Conservation (phyloP, 1,140 invertebrate genomes). For the Sitophilus oryzae region DNA sequence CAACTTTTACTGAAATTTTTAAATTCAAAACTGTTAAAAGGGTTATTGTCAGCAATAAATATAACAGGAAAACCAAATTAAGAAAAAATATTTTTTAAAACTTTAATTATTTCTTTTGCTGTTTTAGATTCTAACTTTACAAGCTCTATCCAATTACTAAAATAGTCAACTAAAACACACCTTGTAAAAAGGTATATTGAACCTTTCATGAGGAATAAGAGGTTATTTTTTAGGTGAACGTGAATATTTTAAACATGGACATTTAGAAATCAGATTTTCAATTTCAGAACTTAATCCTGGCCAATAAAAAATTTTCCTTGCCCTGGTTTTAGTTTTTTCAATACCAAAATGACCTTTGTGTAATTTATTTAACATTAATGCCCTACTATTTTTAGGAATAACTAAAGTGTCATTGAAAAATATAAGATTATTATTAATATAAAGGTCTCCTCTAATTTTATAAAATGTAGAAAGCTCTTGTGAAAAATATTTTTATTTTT, state of each 20-base stretch:
- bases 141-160: constrained; percentile 36
- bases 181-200: constrained; percentile 31
- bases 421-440: too few relatives aligned
- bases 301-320: too few relatives aligned
- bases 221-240: constrained; percentile 11
- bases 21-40: constrained; percentile 32
- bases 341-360: too few relatives aligned
- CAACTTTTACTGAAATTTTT: constrained; percentile 38
- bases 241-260: constrained; percentile 10
- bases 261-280: too few relatives aligned
- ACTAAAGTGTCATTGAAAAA: too few relatives aligned
- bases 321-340: too few relatives aligned
- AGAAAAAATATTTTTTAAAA: constrained; percentile 30
- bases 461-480: too few relatives aligned
- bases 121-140: constrained; percentile 16
- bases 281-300: too few relatives aligned
- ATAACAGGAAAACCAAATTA: constrained; percentile 36
- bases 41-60: constrained; percentile 40
- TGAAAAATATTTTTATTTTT: too few relatives aligned
- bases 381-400: too few relatives aligned
- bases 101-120: constrained; percentile 22
- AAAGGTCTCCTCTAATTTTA: too few relatives aligned
- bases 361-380: too few relatives aligned
- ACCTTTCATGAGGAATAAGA: constrained; percentile 7
- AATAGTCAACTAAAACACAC: constrained; percentile 36